phyloP scores from a whole-genome alignment of 2,113 vertebrate genomes.

The Microcebus tavaratra region DNA sequence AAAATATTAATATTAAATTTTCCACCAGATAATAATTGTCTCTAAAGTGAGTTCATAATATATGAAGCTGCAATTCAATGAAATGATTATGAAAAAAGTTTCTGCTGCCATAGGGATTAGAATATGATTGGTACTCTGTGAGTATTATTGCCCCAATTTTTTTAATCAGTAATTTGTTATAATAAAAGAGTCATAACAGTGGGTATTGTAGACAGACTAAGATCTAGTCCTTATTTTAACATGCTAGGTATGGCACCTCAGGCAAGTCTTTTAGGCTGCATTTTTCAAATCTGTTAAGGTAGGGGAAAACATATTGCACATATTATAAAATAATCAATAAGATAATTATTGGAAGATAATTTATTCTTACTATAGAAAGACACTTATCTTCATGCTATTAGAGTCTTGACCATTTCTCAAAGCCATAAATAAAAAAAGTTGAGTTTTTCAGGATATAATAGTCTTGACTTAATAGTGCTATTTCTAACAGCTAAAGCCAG shows the following conservation, averaged over 20 bases:
- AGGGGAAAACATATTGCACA: neutral
- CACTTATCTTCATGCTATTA: neutral
- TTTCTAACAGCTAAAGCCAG: neutral
- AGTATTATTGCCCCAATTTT: neutral
- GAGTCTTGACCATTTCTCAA: neutral
- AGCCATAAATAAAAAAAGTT: neutral
- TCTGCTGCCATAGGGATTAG: neutral
- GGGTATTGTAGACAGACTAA: neutral
- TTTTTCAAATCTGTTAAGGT: neutral
- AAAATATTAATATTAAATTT: neutral
- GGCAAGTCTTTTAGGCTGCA: neutral
- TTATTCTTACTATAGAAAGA: neutral
- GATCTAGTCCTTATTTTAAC: neutral
- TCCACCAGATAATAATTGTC: neutral
- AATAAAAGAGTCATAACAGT: neutral
- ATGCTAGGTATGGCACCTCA: neutral
- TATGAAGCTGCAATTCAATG: neutral
- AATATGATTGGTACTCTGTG: neutral
- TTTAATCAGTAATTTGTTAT: neutral
- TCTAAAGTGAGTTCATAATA: neutral
- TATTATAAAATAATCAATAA: neutral
- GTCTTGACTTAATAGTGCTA: neutral
- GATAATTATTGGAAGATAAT: neutral
- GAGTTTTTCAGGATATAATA: neutral
- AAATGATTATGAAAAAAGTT: neutral